Conservation (phyloP, 92 coral and sea anemone genomes). For the Scolanthus callimorphus region DNA sequence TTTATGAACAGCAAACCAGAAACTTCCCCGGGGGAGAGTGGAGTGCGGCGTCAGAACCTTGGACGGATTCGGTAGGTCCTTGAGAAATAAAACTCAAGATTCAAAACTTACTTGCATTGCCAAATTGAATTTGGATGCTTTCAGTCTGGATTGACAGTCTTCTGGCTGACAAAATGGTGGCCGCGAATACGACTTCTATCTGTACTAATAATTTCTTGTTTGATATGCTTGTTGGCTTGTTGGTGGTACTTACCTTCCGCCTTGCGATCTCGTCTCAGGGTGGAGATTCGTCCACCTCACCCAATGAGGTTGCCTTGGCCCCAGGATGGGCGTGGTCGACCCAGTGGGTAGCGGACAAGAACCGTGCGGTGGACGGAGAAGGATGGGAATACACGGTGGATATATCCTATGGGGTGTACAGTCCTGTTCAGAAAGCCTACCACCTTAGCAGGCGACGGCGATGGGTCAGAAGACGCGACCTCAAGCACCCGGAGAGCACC, state of each 20-base stretch:
- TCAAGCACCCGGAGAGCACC: slow-evolving; percentile 45
- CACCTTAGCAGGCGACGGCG: slow-evolving; percentile 77
- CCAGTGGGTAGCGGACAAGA: slow-evolving; percentile 85
- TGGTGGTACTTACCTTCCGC: no score
- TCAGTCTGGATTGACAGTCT: no score
- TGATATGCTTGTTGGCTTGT: no score
- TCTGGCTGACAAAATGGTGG: no score
- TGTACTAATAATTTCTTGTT: no score
- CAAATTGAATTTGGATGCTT: no score
- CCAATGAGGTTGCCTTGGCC: slow-evolving; percentile 53
- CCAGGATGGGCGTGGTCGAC: slow-evolving; percentile 94
- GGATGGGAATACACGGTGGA: slow-evolving; percentile 92
- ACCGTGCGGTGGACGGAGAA: slow-evolving; percentile 92
- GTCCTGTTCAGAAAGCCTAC: slow-evolving; percentile 84
- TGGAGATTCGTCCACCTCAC: slow-evolving; percentile 56
- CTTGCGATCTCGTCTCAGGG: slow-evolving; percentile 47
- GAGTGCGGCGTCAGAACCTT: slow-evolving; percentile 52
- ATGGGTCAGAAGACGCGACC: slow-evolving; percentile 70
- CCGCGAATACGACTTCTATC: no score
- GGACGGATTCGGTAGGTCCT: slow-evolving; percentile 69
- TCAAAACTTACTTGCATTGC: no score
- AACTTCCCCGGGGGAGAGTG: slow-evolving; percentile 74
- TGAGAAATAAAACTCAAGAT: no score
- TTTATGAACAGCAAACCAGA: slow-evolving; percentile 67
- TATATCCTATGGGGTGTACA: slow-evolving; percentile 70